Evolutionary conservation across 2,113 vertebrate genomes (phyloP).

Genomic region (Hippolais icterina): DNA sequence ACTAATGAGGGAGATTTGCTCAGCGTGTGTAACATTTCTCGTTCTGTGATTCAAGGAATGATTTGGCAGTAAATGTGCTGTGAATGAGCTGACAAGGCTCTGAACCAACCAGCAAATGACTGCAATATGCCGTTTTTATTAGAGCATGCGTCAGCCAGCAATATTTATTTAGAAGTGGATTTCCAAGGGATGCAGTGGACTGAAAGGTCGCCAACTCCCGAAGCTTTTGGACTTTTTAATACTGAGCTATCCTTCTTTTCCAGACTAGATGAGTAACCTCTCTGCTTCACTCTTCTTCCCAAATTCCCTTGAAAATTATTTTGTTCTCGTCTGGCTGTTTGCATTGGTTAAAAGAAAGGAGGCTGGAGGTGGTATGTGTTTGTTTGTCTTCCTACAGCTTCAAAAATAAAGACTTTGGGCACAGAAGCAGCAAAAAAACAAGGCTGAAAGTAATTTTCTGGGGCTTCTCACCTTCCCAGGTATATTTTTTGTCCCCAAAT

Average conservation of each 20-base stretch:
- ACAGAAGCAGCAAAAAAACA: not conserved
- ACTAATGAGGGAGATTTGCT: conserved; percentile 23
- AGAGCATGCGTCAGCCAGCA: conserved; percentile 2
- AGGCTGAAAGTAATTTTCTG: not conserved
- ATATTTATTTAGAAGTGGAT: conserved; percentile 17
- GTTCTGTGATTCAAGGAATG: conserved; percentile 50
- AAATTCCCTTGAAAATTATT: not conserved
- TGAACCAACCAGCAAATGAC: conserved; percentile 37
- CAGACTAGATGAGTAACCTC: not conserved
- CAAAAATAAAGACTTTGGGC: not conserved
- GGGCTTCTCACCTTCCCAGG: not conserved
- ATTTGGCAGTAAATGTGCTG: conserved; percentile 57
- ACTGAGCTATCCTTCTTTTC: not conserved
- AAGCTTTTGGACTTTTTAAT: not conserved
- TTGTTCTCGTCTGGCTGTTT: not conserved
- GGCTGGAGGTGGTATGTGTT: not conserved
- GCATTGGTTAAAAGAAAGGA: not conserved
- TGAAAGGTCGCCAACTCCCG: not conserved
- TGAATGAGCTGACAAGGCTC: conserved; percentile 39
- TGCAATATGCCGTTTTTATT: conserved; percentile 31
- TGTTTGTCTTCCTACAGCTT: not conserved
- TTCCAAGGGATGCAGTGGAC: not conserved
- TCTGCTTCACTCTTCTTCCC: not conserved
- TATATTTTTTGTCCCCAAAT: not conserved
- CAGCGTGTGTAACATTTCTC: not conserved